These are phyloP conservation scores for Crenichthys baileyi DNA, from an alignment of 2,797 vertebrate genomes.

Conservation along the genomic window DNA sequence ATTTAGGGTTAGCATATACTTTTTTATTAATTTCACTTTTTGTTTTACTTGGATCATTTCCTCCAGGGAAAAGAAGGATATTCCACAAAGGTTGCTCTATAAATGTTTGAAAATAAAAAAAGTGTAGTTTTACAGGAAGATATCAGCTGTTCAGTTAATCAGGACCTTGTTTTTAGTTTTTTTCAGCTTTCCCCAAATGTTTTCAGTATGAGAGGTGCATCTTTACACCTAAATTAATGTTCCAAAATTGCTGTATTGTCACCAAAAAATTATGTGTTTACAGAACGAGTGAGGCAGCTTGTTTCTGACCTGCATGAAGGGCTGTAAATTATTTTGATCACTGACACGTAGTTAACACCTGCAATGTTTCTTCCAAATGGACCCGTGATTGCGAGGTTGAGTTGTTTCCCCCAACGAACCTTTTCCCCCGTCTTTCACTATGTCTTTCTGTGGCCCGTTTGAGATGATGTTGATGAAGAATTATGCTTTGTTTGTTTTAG, in stretches of 20 bases:
- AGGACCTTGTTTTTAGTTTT: neutral
- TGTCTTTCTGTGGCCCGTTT: slow-evolving; percentile 38
- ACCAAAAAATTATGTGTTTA: slow-evolving; percentile 51
- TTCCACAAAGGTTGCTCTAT: neutral
- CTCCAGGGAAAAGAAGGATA: neutral
- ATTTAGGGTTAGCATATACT: neutral
- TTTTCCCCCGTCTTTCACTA: slow-evolving; percentile 14
- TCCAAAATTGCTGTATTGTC: slow-evolving; percentile 21
- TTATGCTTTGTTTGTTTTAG: slow-evolving; percentile 84
- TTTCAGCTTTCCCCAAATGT: neutral
- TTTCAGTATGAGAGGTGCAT: neutral
- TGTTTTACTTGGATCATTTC: neutral
- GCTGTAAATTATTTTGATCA: slow-evolving; percentile 63
- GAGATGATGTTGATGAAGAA: slow-evolving; percentile 77
- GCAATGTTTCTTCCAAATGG: slow-evolving; percentile 26
- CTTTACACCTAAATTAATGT: neutral
- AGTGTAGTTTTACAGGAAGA: neutral
- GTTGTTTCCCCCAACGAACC: slow-evolving; percentile 3
- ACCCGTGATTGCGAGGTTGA: slow-evolving; percentile 18
- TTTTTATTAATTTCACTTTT: neutral
- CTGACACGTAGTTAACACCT: slow-evolving; percentile 58
- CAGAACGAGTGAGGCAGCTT: slow-evolving; percentile 59
- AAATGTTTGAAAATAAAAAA: neutral
- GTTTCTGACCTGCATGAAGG: slow-evolving; percentile 48
- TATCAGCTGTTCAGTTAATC: neutral